Evolutionary conservation across 2,888 invertebrate genomes (phyloP).

Genomic region (Drosophila atroscutellata): DNA sequence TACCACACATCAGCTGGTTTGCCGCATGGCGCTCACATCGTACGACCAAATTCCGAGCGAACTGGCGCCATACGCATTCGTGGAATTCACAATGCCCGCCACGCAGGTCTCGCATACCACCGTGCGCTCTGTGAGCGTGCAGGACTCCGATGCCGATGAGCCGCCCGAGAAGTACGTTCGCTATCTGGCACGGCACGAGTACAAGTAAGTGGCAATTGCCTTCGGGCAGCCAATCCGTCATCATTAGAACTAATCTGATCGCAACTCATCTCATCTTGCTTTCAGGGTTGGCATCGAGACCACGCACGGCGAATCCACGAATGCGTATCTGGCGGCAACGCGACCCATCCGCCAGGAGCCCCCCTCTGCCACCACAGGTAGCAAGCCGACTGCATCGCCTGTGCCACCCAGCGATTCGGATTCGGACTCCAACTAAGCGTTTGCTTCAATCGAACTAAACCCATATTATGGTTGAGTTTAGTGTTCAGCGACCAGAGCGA

Average conservation of each 20-base stretch:
- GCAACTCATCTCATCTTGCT: not conserved
- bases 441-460: constrained; percentile 13
- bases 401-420: constrained; percentile 86
- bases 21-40: constrained; percentile 97
- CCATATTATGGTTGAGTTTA: constrained; percentile 3
- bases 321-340: constrained; percentile 89
- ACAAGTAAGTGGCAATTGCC: constrained; percentile 88
- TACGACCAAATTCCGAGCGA: constrained; percentile 98
- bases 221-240: not conserved
- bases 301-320: constrained; percentile 90
- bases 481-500: constrained; percentile 4
- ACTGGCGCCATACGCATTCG: constrained; percentile 93
- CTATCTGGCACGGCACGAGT: constrained; percentile 97
- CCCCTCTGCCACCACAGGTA: constrained; percentile 73
- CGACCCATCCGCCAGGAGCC: constrained; percentile 84
- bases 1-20: constrained; percentile 97
- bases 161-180: constrained; percentile 99
- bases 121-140: constrained; percentile 96
- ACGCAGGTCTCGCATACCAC: constrained; percentile 98
- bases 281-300: constrained; percentile 94
- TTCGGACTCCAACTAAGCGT: constrained; percentile 86
- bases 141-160: constrained; percentile 92
- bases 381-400: constrained; percentile 84
- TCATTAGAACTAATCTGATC: not conserved
- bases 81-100: constrained; percentile 99